phyloP scores from a whole-genome alignment of 2,113 vertebrate genomes.

The Microtus richardsoni region DNA sequence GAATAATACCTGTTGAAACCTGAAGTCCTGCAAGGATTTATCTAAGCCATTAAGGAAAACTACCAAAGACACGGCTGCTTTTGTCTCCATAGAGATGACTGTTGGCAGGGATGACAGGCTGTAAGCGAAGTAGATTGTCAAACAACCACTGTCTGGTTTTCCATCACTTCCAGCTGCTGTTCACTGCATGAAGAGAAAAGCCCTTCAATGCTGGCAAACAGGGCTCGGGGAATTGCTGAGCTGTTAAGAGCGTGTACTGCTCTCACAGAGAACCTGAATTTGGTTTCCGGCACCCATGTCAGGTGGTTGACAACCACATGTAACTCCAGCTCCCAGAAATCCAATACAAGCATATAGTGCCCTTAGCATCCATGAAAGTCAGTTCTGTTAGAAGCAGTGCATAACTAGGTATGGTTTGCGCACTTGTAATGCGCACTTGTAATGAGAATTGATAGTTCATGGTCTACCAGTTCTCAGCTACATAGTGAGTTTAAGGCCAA shows the following conservation, averaged over 20 bases:
- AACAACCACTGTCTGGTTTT: neutral
- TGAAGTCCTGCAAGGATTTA: neutral
- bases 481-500: neutral
- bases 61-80: neutral
- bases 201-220: neutral
- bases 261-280: neutral
- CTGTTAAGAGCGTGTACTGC: neutral
- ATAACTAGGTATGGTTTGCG: too few species aligned
- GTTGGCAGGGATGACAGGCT: neutral
- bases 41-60: neutral
- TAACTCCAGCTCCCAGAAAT: neutral
- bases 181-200: neutral
- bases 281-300: neutral
- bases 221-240: neutral
- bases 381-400: neutral
- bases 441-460: neutral
- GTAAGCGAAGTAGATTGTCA: neutral
- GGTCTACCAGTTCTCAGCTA: neutral
- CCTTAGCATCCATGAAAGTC: neutral
- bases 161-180: neutral
- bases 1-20: constrained; percentile 5
- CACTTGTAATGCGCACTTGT: too few species aligned
- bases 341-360: too few species aligned
- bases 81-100: neutral
- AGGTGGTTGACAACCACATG: neutral